Conservation (phyloP, 2,113 vertebrate genomes). For the Colinus virginianus region DNA sequence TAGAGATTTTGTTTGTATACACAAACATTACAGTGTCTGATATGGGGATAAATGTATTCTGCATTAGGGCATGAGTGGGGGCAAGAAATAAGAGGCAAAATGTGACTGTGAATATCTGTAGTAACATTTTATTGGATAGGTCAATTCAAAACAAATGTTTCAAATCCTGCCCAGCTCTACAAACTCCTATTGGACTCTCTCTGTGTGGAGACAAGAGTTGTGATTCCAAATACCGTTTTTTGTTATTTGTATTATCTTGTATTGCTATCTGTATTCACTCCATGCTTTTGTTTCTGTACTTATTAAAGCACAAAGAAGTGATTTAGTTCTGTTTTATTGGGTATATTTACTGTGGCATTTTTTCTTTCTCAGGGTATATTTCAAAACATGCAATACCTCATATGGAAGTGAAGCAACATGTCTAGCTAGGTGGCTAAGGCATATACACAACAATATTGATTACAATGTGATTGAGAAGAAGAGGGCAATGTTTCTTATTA, state of each 20-base stretch:
- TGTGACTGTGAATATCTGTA: not conserved
- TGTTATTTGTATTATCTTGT: not conserved
- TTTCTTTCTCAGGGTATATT: not conserved
- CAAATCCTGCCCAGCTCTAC: not conserved
- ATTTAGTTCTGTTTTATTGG: not conserved
- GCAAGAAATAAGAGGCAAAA: not conserved
- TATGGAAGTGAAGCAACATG: not conserved
- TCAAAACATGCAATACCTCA: not conserved
- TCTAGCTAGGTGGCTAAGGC: not conserved
- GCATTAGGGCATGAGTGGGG: not conserved
- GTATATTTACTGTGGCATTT: not conserved
- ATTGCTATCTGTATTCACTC: not conserved
- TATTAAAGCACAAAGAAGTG: not conserved
- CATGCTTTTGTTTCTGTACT: not conserved
- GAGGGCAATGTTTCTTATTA: not conserved
- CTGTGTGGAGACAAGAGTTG: not conserved
- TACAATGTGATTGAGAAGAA: not conserved
- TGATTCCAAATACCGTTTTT: not conserved
- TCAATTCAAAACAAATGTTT: not conserved
- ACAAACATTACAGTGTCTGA: not conserved
- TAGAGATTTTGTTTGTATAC: not conserved
- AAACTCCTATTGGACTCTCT: rapidly evolving
- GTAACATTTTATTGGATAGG: not conserved
- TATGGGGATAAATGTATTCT: not conserved
- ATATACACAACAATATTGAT: not conserved